Base-by-base conservation (phyloP, 2,113 vertebrate species). In the Laterallus jamaicensis region DNA sequence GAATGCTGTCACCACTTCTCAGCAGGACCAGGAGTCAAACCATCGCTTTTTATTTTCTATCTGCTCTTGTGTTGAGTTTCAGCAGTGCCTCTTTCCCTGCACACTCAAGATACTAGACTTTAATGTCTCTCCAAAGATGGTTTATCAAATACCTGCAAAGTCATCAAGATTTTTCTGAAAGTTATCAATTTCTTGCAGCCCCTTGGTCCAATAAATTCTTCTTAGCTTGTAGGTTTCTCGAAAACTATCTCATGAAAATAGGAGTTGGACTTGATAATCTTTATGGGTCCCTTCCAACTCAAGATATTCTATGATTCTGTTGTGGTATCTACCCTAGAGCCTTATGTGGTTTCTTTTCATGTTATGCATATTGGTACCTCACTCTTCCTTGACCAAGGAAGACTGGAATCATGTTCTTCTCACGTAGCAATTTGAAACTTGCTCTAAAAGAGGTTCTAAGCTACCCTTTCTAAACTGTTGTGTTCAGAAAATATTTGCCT, bases 251-350 rank as follows among this genome's bases (percentile, higher is more conserved):
- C 10, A 40, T 3, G 15, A 52, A 40, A 82, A 67, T 21, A 32
- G 17, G 11, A 70, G 10, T 32, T 42, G 15, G 9, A 35, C 15
- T 70, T 1, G 0, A 15, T 62, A 32, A 70, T 31, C 20, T 24
- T 75, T 40, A 18, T 22, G 10, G 22, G 15, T 75, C 40, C 47
- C 25, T 78, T 70, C 42, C 13, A 79, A 7, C 24, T 68, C 1
- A 5, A 82, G 20, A 20, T 47, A 49, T 52, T 78, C 32, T 75
- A 26, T 3, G 2, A 67, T 70, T 79, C 52, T 70, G 3, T n/a
- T 35, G 2, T 3, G 21, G 31, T 3, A 1, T n/a, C 15, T 55
- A 2, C 15, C 20, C n/a, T 68, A 59, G 35, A 82, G 5, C 9
- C 6, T 50, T 44, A 59, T 1, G 9, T 71, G 26, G 10, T 88